Base-by-base conservation (phyloP, 2,888 invertebrate species). In the Spisula subtruncata region DNA sequence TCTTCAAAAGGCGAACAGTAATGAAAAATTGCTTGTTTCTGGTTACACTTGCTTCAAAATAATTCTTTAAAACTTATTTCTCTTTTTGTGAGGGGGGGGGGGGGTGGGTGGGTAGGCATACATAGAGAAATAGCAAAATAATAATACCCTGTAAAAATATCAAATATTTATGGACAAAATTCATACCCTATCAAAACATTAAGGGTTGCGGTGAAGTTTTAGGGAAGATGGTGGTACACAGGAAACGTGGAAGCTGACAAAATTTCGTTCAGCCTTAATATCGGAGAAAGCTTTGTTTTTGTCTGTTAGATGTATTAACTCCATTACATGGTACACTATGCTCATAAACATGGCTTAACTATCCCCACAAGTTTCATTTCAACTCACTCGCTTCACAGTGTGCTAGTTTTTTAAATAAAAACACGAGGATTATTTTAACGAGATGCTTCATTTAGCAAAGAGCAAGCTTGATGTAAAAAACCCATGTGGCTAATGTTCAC, bases 381-480 rank as follows among this genome's bases (percentile, higher is more conserved):
- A 79, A 85, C 20, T 81, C 56, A 56, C 71, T 71, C 71, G 51
- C n/a, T 71, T 29, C 81, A 54, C 87, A 82, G 87, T 87, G 32
- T 29, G 87, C 18, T 29, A 54, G 82, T 48, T 35, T 87, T 87
- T 82, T 71, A 51, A 82, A 46, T 32, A 18, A 71, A 87, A 87
- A 51, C 82, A 56, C 18, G 32, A 29, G 87, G 87, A 83, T 87
- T 87, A 87, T 80, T 83, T 87, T 83, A 83, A 87, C 79, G 83
- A 75, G 79, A 79, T 41, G 29, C 79, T 83, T 87, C 54, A 83
- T 83, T 83, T 83, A 54, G 12, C 41, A n/a, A n/a, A n/a, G n/a
- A n/a, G n/a, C n/a, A 25, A 41, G 46, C 51, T 81, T 83, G 81
- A 83, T 82, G 82, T 75, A 29, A 75, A 66, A 75, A 83, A 85